Evolutionary conservation across 1,140 invertebrate species (phyloP), one percentile per base, ranked within the genome.

Genomic region (Orius laevigatus): DNA sequence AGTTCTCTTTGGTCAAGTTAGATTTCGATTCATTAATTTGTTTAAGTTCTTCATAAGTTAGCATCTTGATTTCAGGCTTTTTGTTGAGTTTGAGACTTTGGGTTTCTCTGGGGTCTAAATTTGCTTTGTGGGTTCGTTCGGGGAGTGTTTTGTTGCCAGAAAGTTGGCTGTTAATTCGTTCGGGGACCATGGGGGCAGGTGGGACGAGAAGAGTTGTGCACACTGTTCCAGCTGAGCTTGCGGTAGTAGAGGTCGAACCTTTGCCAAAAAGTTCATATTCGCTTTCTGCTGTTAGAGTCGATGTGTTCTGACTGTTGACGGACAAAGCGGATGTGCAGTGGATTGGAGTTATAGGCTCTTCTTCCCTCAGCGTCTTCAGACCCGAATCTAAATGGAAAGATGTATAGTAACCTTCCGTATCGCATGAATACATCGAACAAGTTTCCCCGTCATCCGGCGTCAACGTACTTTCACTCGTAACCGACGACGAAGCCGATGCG

Each of bases 361-460:
- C 82, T 62, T 86, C 83, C 61, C 81, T 79, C 11, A 84, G 63
- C 0, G 81, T 85, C 62, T 89, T 88, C 38, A 95, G 63, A 1
- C 91, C 92, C 48, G 87, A 92, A 63, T 96, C 92, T 70, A 91
- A 80, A 62, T 95, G 89, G 68, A 96, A 95, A 9, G 89, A 94
- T 0, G 92, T 96, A 63, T 94, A 96, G 63, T 95, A 96, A 9
- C 92, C 91, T 65, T 95, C 92, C 10, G 90, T 92, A 61, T 96
- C 92, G 58, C 90, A 89, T 4, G 89, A 93, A 64, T 92, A 94
- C 39, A 89, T 85, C 0, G 89, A 93, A 58, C 84, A 88, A 3
- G 82, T 89, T 64, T 92, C 89, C 34, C 84, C 79, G 59, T 93
- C 88, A 62, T 88, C 83, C 1, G 84, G 84, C 2, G 84, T 88